A percentile compares a stretch with the other conserved stretches of the same genome.
Conservation (phyloP, 92 coral and sea anemone species). For the Nematostella vectensis region DNA sequence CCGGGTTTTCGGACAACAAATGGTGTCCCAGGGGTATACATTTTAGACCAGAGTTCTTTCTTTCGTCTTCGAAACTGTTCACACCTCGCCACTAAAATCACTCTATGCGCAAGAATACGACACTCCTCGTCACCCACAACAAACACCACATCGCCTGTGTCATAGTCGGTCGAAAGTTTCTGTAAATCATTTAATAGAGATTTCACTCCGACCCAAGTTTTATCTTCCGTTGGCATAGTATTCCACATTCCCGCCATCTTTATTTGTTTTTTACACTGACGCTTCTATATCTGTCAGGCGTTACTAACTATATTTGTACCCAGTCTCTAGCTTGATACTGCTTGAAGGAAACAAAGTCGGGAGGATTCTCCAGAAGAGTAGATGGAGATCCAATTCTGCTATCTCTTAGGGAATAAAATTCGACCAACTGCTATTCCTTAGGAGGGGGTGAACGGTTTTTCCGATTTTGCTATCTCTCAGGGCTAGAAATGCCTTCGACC, state of each 20-base stretch:
- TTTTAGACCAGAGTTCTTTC: conserved; percentile 45
- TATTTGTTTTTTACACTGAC: conserved; percentile 23
- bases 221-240: conserved; percentile 17
- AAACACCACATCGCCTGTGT: conserved; percentile 76
- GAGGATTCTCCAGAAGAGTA: too few relatives aligned
- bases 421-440: too few relatives aligned
- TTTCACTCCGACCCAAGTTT: conserved; percentile 61
- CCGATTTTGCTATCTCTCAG: too few relatives aligned
- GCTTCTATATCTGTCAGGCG: conserved; percentile 23
- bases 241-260: conserved; percentile 63
- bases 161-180: conserved; percentile 53
- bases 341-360: too few relatives aligned
- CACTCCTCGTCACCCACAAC: conserved; percentile 65
- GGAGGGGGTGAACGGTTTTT: too few relatives aligned
- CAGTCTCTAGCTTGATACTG: too few relatives aligned
- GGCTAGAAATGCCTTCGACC: too few relatives aligned
- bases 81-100: conserved; percentile 62
- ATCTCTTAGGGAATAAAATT: too few relatives aligned
- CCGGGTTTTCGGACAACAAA: conserved; percentile 51
- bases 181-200: conserved; percentile 59
- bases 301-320: too few relatives aligned
- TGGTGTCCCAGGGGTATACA: conserved; percentile 45
- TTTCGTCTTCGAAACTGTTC: conserved; percentile 53
- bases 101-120: conserved; percentile 61
- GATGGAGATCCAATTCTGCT: too few relatives aligned